phyloP scores from a whole-genome alignment of 2,797 vertebrate species.

The Hippoglossus hippoglossus region DNA sequence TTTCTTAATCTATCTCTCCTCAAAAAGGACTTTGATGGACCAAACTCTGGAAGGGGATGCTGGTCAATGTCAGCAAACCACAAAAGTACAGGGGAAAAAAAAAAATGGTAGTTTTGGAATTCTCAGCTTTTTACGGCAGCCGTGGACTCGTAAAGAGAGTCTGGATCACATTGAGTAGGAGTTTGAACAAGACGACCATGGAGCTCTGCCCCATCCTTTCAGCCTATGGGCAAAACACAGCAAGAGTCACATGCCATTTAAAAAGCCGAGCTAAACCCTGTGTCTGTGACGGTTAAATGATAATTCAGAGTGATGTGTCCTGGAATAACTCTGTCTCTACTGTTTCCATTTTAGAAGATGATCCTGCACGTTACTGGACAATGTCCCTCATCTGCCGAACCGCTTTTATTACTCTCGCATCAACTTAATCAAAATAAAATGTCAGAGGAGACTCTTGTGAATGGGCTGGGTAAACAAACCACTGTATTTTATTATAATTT shows the following conservation, averaged over 20 bases:
- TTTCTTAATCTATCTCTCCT: constrained; percentile 71
- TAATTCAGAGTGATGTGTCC: constrained; percentile 60
- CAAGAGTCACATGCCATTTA: constrained; percentile 43
- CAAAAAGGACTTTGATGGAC: constrained; percentile 69
- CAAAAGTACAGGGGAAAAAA: constrained; percentile 66
- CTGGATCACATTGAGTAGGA: constrained; percentile 62
- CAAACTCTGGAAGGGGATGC: constrained; percentile 64
- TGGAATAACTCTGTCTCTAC: constrained; percentile 59
- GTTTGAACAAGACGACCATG: constrained; percentile 48
- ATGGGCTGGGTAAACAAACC: constrained; percentile 52
- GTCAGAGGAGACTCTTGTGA: constrained; percentile 58
- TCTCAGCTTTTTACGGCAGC: constrained; percentile 59
- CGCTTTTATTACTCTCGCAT: constrained; percentile 55
- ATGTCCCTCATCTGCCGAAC: constrained; percentile 60
- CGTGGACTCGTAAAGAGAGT: constrained; percentile 68
- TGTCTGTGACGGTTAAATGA: constrained; percentile 53
- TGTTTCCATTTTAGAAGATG: constrained; percentile 62
- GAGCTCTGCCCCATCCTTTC: constrained; percentile 42
- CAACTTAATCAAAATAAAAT: constrained; percentile 68
- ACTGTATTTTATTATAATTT: constrained; percentile 62
- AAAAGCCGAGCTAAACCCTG: constrained; percentile 42
- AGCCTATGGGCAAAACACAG: constrained; percentile 53
- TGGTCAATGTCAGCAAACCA: constrained; percentile 80
- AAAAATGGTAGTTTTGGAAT: constrained; percentile 63
- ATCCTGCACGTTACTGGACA: constrained; percentile 57